These are phyloP conservation scores for Sebastes baramenuke DNA, from an alignment of 2,797 vertebrate species.

Conservation along the genomic window DNA sequence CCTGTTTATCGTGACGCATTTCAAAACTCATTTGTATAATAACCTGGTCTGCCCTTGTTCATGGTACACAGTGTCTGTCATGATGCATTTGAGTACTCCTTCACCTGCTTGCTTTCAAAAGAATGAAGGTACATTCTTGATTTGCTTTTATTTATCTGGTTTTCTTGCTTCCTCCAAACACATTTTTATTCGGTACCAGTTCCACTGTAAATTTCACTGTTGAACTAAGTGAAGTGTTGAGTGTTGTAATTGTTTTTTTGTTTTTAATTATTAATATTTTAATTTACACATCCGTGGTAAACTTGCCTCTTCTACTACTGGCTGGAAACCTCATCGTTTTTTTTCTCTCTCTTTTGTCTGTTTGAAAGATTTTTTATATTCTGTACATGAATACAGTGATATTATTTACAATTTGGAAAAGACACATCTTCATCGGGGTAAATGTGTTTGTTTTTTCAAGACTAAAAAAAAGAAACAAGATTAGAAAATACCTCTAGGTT, in stretches of 20 bases:
- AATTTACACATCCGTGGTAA: slow-evolving; percentile 76
- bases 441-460: slow-evolving; percentile 64
- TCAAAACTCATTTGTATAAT: slow-evolving; percentile 20
- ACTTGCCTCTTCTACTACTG: slow-evolving; percentile 74
- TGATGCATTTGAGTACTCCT: slow-evolving; percentile 32
- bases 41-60: slow-evolving; percentile 36
- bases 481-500: slow-evolving; percentile 76
- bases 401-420: slow-evolving; percentile 70
- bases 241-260: slow-evolving; percentile 81
- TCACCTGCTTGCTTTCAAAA: slow-evolving; percentile 56
- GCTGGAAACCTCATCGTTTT: slow-evolving; percentile 72
- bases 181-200: slow-evolving; percentile 69
- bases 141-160: slow-evolving; percentile 60
- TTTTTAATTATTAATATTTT: slow-evolving; percentile 79
- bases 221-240: slow-evolving; percentile 81
- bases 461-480: slow-evolving; percentile 44
- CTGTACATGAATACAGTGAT: slow-evolving; percentile 70
- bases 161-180: slow-evolving; percentile 43
- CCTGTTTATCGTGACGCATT: slow-evolving; percentile 24
- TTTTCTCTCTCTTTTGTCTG: slow-evolving; percentile 49
- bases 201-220: slow-evolving; percentile 81
- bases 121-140: slow-evolving; percentile 36
- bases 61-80: slow-evolving; percentile 29
- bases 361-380: slow-evolving; percentile 76
- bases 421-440: slow-evolving; percentile 55